Base-by-base conservation (phyloP, 2,797 vertebrate genomes). In the Pangasius djambal region DNA sequence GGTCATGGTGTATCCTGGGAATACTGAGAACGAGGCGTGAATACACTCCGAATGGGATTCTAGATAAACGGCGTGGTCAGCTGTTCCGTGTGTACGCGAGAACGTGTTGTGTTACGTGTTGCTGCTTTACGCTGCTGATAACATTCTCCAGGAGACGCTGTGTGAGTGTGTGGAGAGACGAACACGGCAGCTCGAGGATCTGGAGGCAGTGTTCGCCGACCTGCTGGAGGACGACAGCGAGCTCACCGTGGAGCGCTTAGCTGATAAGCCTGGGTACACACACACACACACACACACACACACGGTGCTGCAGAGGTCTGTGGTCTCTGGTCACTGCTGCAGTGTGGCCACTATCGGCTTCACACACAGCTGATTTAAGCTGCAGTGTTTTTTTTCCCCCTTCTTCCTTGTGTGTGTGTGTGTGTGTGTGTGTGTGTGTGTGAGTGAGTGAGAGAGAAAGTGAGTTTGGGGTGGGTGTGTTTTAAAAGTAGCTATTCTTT, bases 131-230 rank as follows among this genome's bases (percentile, higher is more conserved):
- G 1, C 20, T 89, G 13, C 18, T 63, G 61, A 22, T 25, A 20
- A 28, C 40, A 5, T 2, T 34, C 6, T 79, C 8, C 81, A 97
- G 96, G 96, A 96, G 86, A 93, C 93, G 91, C 94, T 99, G 28
- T 91, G 95, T 61, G 97, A 98, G 91, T 97, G 97, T 92, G 97
- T 99, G 48, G 97, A 98, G 92, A 94, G 88, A 70, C 97, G 98
- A 20, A 93, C 96, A 3, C 97, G 89, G 89, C 98, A 99, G 88
- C 92, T 99, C 63, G 98, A 99, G 94, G 98, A 99, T 87, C 95
- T 99, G 90, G 98, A 99, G 94, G 97, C 97, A 48, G 95, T 96
- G 0, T 99, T 99, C 92, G 97, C 97, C 2, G 98, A 99, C 90
- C 94, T 99, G 50, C 95, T 99, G 83, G 98, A 99, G 74, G 96